Base-by-base conservation (phyloP, 2,797 vertebrate species). In the Atherinosoma microstoma region DNA sequence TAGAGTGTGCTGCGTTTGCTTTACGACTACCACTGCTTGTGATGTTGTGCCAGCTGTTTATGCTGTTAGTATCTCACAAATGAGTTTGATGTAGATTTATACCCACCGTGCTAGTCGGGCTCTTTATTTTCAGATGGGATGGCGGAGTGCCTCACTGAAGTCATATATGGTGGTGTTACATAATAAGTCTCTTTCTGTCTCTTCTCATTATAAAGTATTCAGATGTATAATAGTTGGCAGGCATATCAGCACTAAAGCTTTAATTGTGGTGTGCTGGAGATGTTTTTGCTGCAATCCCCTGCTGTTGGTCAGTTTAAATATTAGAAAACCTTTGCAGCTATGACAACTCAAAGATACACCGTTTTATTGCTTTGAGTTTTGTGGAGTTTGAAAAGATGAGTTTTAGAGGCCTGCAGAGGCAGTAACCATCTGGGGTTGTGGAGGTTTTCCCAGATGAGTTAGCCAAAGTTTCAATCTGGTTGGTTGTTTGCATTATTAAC, bases 151-250 rank as follows among this genome's bases (percentile, higher is more conserved):
- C 65, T 79, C 78, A 53, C 49, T 70, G 62, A 78, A 69, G 84
- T 80, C 87, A 86, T 89, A 86, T 85, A 73, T 67, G 70, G 73
- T 72, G 18, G 0, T 0, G 57, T 90, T 90, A 72, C 58, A 79
- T 90, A 87, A 86, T 73, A 72, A 79, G 76, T 73, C 11, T 85
- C 73, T 73, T 62, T 77, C 79, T 73, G 78, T 86, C 79, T 84
- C 79, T 59, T 84, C 35, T 69, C 47, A 64, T 67, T 35, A 67
- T 77, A 74, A 80, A 58, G 79, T 62, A 54, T 2, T 60, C 6
- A 22, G 66, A 81, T 70, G 69, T 66, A 75, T 68, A 35, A 4
- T 63, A 58, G 70, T 83, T 85, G 70, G 72, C 80, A 73, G 72
- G 53, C 69, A 51, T 66, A 66, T 81, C 76, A 64, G 64, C 60